Evolutionary conservation across 92 coral and sea anemone species (phyloP), one percentile per base, ranked within the genome.

Genomic region (Palythoa grandiflora): DNA sequence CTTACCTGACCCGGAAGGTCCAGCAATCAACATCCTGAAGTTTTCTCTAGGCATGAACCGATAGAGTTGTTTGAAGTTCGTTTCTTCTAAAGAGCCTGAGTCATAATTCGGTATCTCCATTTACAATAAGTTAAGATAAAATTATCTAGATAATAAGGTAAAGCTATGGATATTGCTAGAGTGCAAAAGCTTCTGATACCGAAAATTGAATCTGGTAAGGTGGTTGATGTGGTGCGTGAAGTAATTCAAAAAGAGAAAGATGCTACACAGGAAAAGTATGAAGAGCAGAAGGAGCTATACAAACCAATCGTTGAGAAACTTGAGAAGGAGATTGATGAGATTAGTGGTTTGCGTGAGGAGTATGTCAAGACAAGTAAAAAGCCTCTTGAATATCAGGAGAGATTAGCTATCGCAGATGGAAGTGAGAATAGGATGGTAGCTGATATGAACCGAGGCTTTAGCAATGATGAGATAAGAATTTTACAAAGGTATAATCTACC

Each of bases 1-100:
- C 71, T 85, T 74, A 21, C 89, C 89, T 1, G 73, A 48, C 0
- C 73, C 73, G 2, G 89, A 85, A 3, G 89, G 89, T 19, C 83
- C 83, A 1, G 35, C 20, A 9, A 53, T 17, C 57, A 85, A 39
- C 83, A 73, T 21, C 14, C 66, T 9, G 51, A 54, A 78, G 50
- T 78, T 78, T 1, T 78, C 52, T 14, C 4, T 53, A 52, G 84
- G 78, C 78, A 74, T 74, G 16, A 74, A 74, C 19, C 14, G 3
- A n/a, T 74, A 14, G 1, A 74, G 15, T 40, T 74, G 78, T 16
- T 16, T 40, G 13, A 38, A 74, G 9, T 0, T 14, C 12, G 54
- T 40, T 40, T 74, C 55, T 1, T n/a, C 57, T 11, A 28, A 28
- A 0, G 28, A 28, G 28, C 54, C 40, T 39, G 54, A 2, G 2